Evolutionary conservation across 92 coral and sea anemone genomes (phyloP), one percentile per base, ranked within the genome.

Genomic region (Epizoanthus rinbou): DNA sequence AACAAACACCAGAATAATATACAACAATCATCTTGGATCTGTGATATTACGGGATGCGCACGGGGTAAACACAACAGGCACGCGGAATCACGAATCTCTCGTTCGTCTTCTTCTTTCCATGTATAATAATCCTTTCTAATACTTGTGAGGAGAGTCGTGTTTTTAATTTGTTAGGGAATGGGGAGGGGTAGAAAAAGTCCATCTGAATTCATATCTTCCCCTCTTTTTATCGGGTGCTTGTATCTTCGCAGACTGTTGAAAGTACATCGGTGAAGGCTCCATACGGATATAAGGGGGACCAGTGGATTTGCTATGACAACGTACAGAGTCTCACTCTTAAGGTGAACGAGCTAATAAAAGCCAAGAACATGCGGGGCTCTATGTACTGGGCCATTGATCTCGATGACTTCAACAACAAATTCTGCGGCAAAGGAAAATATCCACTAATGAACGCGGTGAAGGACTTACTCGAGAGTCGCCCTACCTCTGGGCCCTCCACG

Each of bases 321-420:
- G 75, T 80, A 9, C 69, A 86, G 15, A 94, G 98, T 57, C 69
- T 94, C 80, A 63, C 31, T 50, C 62, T 64, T 21, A 94, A 94
- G 73, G 94, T 90, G 41, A 78, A 92, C 43, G 18, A 76, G 18
- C 62, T 89, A 63, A 87, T 92, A 79, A 89, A 89, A 64, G 86
- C 83, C 19, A 89, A 89, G 57, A 86, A 87, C 60, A 73, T 92
- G 67, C 91, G 87, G 2, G 95, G 95, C 11, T 93, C 93, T 54
- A 92, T 92, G 95, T 89, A 89, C 78, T 91, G 95, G 95, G 95
- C 95, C 21, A 85, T 91, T 54, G 95, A 91, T 60, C 85, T 92
- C 73, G 95, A 92, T 28, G 95, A 92, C 62, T 92, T 92, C 79
- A 87, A 63, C 22, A 76, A 70, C 13, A 85, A 86, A 39, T 86